These are phyloP conservation scores for Thymallus thymallus DNA, from an alignment of 2,113 vertebrate species.

Conservation along the genomic window DNA sequence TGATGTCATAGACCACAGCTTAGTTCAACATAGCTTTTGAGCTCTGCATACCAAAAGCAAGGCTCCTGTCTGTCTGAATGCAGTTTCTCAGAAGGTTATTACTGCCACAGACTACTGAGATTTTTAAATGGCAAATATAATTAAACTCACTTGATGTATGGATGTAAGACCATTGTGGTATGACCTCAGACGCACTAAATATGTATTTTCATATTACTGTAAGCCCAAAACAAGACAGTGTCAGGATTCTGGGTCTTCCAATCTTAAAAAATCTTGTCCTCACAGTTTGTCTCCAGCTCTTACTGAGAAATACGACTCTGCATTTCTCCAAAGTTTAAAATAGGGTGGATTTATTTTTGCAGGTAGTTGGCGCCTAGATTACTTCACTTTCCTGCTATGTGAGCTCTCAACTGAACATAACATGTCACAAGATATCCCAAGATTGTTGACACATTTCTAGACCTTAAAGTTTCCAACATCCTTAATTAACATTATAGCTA, in stretches of 20 bases:
- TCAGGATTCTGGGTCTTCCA: background rate
- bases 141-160: background rate
- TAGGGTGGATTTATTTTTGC: conserved; percentile 70
- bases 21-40: background rate
- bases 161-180: background rate
- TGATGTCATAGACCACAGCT: background rate
- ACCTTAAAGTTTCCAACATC: conserved; percentile 13
- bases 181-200: background rate
- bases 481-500: background rate
- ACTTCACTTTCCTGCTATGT: conserved; percentile 73
- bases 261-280: background rate
- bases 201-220: background rate
- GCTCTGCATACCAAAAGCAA: background rate
- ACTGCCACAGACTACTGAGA: background rate
- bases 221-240: background rate
- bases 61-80: background rate
- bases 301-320: conserved; percentile 58
- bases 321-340: conserved; percentile 66
- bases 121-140: background rate
- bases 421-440: conserved; percentile 52
- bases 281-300: conserved; percentile 9
- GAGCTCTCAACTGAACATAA: conserved; percentile 51
- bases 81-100: background rate
- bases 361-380: conserved; percentile 64
- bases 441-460: conserved; percentile 53